These are phyloP conservation scores for Tetheella fluctuosa DNA, from an alignment of 2,888 invertebrate genomes.

Conservation along the genomic window DNA sequence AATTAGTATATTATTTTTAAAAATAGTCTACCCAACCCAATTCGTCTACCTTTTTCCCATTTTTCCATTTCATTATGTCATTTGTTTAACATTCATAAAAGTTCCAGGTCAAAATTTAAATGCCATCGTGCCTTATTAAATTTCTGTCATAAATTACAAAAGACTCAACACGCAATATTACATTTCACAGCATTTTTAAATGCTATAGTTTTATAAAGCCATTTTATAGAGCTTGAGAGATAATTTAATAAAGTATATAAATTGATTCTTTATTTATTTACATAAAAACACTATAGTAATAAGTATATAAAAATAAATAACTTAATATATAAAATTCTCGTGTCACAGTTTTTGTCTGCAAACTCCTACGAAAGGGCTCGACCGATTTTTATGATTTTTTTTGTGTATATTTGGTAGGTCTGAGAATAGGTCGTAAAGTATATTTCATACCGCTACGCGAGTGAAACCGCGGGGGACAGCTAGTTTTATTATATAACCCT, in stretches of 20 bases:
- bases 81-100: not conserved
- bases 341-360: too few relatives aligned
- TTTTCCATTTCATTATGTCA: not conserved
- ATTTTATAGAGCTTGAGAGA: not conserved
- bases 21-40: not conserved
- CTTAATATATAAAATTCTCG: too few relatives aligned
- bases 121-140: not conserved
- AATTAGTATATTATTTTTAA: too few relatives aligned
- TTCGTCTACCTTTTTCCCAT: not conserved
- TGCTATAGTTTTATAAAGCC: not conserved
- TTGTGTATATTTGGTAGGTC: too few relatives aligned
- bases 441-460: too few relatives aligned
- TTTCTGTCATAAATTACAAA: not conserved
- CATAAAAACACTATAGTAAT: too few relatives aligned
- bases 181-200: constrained; percentile 1
- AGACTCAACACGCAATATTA: constrained; percentile 2
- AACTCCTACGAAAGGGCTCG: too few relatives aligned
- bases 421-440: too few relatives aligned
- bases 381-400: too few relatives aligned
- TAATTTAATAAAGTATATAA: not conserved
- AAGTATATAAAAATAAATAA: not conserved
- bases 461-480: too few relatives aligned
- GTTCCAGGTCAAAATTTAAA: not conserved
- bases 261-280: not conserved
- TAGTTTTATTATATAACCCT: too few relatives aligned